Conservation (phyloP, 1,140 invertebrate genomes). For the Ceratoteleas bidentatus region DNA sequence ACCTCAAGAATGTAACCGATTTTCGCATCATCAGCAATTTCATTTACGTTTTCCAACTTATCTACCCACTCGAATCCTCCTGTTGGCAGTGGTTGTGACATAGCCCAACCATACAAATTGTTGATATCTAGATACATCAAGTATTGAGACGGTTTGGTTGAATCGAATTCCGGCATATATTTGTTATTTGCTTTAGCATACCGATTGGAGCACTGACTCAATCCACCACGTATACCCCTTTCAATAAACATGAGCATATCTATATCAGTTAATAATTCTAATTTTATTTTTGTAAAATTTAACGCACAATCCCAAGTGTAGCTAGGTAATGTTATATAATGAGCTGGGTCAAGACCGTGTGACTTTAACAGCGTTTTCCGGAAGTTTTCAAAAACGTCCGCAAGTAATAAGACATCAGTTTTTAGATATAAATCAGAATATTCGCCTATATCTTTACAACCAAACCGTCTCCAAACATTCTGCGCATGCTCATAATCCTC, state of each 20-base stretch:
- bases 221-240: too few species aligned
- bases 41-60: too few species aligned
- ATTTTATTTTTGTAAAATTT: too few species aligned
- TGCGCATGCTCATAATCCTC: too few species aligned
- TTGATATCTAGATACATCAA: background rate
- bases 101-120: background rate
- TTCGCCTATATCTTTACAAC: background rate
- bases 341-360: background rate
- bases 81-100: background rate
- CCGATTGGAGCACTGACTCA: background rate
- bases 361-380: background rate
- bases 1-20: background rate
- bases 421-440: conserved; percentile 8
- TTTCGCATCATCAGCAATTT: too few species aligned
- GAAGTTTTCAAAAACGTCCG: too few species aligned
- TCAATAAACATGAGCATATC: too few species aligned
- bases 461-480: too few species aligned
- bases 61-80: conserved; percentile 3
- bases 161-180: too few species aligned
- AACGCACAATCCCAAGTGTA: conserved; percentile 14
- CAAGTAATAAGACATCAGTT: too few species aligned
- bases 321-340: conserved; percentile 19
- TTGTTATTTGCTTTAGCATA: background rate
- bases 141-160: too few species aligned
- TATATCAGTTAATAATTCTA: too few species aligned